Evolutionary conservation across 2,888 invertebrate genomes (phyloP).

Genomic region (Idaea dimidiata): DNA sequence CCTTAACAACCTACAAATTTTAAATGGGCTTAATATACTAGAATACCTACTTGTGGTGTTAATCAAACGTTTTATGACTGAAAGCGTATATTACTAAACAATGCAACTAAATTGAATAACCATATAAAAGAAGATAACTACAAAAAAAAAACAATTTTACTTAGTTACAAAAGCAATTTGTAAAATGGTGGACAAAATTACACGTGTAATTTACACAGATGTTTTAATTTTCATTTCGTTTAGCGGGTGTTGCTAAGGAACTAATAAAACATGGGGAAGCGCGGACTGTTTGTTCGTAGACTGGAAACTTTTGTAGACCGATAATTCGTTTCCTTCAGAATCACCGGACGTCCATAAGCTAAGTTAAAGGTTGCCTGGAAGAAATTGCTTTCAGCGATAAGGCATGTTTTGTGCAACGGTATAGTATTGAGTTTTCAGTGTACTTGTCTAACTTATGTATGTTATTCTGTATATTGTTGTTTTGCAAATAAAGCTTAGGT

Average conservation of each 20-base stretch:
- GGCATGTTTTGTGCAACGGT: too few species aligned
- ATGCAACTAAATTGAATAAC: neutral
- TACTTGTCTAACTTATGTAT: too few species aligned
- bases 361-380: too few species aligned
- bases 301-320: too few species aligned
- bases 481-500: too few species aligned
- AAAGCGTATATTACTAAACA: neutral
- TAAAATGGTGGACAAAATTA: neutral
- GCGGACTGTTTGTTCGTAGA: conserved; percentile 6
- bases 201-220: neutral
- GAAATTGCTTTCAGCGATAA: too few species aligned
- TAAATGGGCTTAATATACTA: too few species aligned
- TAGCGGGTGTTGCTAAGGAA: neutral
- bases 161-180: neutral
- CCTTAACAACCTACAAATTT: too few species aligned
- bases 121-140: neutral
- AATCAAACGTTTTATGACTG: neutral
- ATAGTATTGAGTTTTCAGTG: too few species aligned
- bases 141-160: neutral
- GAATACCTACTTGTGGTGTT: neutral
- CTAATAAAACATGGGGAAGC: conserved; percentile 14
- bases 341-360: neutral
- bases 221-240: neutral
- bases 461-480: too few species aligned
- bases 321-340: neutral